Evolutionary conservation across 35 echinoderm and acorn worm species (phyloP), one percentile per base, ranked within the genome.

Genomic region (Chiridota heheva): DNA sequence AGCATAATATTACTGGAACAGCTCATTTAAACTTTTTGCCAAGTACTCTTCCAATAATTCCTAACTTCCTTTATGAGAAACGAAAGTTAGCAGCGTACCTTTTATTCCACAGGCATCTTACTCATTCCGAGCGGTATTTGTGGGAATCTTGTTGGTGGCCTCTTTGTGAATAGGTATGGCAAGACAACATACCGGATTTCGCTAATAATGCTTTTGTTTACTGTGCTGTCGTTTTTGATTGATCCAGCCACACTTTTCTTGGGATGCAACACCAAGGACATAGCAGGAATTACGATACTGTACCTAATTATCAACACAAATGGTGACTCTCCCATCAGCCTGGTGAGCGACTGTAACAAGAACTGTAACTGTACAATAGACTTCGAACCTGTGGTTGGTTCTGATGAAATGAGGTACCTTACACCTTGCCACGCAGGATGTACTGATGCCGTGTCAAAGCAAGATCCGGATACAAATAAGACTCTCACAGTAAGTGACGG

Each of bases 381-480:
- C 20, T 90, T 83, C 58, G 27, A 82, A 38, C 87, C 87, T 2
- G 87, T 90, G 17, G 82, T 78, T 56, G 87, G 87, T 16, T 53
- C 57, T 0, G 80, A 90, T 34, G 58, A 40, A 0, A 32, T 90
- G 26, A 90, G 78, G 0, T 90, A 90, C 60, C 30, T 76, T 36
- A 83, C 87, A 6, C 80, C 87, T 0, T 90, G 87, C 57, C 80
- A 90, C 42, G 87, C 87, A 55, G 87, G 87, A 53, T 90, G 87
- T 47, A 47, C 40, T 4, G 71, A 39, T 43, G 61, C n/a, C n/a
- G n/a, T n/a, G n/a, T n/a, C n/a, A n/a, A n/a, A n/a, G n/a, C n/a
- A n/a, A n/a, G n/a, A n/a, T n/a, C n/a, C n/a, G n/a, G n/a, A n/a
- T n/a, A n/a, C n/a, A n/a, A n/a, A n/a, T n/a, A n/a, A n/a, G n/a